Base-by-base conservation (phyloP, 2,888 invertebrate species). In the Ceraclea dissimilis region DNA sequence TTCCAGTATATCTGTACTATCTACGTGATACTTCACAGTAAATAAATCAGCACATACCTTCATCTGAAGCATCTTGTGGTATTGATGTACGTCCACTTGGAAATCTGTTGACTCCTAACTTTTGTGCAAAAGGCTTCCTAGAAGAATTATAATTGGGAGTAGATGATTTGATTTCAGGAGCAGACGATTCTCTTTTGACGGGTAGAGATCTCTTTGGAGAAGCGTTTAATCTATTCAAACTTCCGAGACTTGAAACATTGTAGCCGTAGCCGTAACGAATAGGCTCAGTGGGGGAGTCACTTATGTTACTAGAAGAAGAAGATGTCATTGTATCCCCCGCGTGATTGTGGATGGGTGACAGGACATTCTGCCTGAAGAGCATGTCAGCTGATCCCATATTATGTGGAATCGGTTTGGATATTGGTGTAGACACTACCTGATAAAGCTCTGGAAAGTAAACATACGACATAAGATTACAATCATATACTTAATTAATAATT, bases 401-500 rank as follows among this genome's bases (percentile, higher is more conserved):
- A 66, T 67, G 26, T 70, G 52, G 16, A 68, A 22, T 20, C 8
- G 49, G 43, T 34, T 58, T 60, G 61, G 68, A 65, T 19, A 76
- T 65, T 1, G 77, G 78, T 13, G 77, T 78, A 26, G 78, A 78
- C 16, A 74, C 71, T 54, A 75, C 65, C 63, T 72, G 71, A 46
- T 57, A 60, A 17, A 60, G 51, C 16, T 57, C 60, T 60, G 46
- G 2, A 34, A 19, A 43, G 31, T 13, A 43, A 5, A 43, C 43
- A 43, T 8, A 43, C n/a, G n/a, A n/a, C n/a, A n/a, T n/a, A n/a
- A n/a, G n/a, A n/a, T n/a, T n/a, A n/a, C n/a, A n/a, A n/a, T n/a
- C n/a, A n/a, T n/a, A n/a, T n/a, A n/a, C n/a, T n/a, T n/a, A n/a
- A n/a, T n/a, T n/a, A n/a, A n/a, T n/a, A n/a, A n/a, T n/a, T n/a